A percentile compares a stretch with the other conserved stretches of the same genome.
phyloP scores from a whole-genome alignment of 1,140 invertebrate genomes.

The Nephila pilipes region DNA sequence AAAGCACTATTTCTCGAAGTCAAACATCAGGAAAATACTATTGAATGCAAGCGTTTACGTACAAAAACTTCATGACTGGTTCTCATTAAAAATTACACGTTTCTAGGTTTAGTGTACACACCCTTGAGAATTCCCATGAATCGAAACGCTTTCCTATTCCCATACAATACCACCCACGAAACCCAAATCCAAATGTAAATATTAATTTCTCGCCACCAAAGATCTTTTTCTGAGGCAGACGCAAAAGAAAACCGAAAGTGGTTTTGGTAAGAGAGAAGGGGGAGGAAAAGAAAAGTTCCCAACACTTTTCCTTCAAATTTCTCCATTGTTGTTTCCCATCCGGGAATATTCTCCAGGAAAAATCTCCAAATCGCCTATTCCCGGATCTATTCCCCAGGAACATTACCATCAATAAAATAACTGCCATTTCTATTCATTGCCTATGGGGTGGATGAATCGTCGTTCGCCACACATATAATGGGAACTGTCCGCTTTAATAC shows the following conservation, averaged over 20 bases:
- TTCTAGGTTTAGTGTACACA: not conserved
- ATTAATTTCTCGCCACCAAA: constrained; percentile 46
- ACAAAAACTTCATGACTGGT: not conserved
- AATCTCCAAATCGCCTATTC: constrained; percentile 47
- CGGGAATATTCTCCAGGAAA: not conserved
- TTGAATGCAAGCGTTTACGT: not conserved
- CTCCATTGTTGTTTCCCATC: not conserved
- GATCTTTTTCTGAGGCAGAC: not conserved
- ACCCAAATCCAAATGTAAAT: constrained; percentile 26
- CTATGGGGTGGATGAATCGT: constrained; percentile 22
- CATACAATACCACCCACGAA: not conserved
- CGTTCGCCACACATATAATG: constrained; percentile 21
- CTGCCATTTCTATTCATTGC: constrained; percentile 55
- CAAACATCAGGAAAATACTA: not conserved
- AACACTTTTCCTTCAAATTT: constrained; percentile 51
- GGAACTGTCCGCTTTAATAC: constrained; percentile 68
- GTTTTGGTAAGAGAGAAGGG: not conserved
- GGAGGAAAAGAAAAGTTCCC: not conserved
- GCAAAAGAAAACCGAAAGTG: not conserved
- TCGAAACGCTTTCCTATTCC: not conserved
- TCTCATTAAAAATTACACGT: constrained; percentile 24
- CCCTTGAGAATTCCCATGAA: not conserved
- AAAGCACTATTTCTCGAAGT: not conserved
- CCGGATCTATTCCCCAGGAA: constrained; percentile 42
- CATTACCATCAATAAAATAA: constrained; percentile 69